A percentile compares a stretch with the other conserved stretches of the same genome.
Evolutionary conservation across 2,113 vertebrate species (phyloP).

Genomic region (Tachycineta bicolor): DNA sequence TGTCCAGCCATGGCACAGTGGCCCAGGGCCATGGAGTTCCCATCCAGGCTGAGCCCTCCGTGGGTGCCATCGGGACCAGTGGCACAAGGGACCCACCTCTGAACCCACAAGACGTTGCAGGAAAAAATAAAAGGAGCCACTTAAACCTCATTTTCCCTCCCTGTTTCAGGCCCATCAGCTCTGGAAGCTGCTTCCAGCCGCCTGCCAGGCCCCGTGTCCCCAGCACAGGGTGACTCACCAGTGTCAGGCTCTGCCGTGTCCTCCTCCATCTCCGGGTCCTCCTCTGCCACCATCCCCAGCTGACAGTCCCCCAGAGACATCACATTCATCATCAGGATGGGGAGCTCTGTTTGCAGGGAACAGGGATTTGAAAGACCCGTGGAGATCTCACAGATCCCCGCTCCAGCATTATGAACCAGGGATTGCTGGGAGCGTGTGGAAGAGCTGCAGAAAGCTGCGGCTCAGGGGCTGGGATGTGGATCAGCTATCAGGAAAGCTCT

Average conservation of each 20-base stretch:
- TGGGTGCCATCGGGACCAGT: neutral
- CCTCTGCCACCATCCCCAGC: neutral
- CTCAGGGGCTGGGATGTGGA: neutral
- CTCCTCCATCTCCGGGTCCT: neutral
- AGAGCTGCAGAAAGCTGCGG: neutral
- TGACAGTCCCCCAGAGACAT: constrained; percentile 32
- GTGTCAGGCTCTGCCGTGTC: neutral
- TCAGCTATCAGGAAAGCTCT: neutral
- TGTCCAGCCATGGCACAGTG: neutral
- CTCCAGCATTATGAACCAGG: neutral
- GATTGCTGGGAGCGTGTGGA: rapidly evolving
- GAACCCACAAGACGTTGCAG: neutral
- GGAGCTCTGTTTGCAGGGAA: constrained; percentile 39
- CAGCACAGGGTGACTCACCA: constrained; percentile 1
- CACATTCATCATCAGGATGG: constrained; percentile 61
- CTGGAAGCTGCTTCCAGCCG: neutral
- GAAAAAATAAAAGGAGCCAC: neutral
- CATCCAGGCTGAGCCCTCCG: neutral
- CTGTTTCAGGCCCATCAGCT: rapidly evolving
- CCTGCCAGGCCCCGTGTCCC: rapidly evolving
- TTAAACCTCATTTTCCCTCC: neutral
- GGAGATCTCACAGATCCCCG: neutral
- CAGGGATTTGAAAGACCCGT: rapidly evolving
- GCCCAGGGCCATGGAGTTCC: neutral
- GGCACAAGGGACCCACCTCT: neutral